Conservation (phyloP, 2,113 vertebrate genomes). For the Ivindomyrus marchei region DNA sequence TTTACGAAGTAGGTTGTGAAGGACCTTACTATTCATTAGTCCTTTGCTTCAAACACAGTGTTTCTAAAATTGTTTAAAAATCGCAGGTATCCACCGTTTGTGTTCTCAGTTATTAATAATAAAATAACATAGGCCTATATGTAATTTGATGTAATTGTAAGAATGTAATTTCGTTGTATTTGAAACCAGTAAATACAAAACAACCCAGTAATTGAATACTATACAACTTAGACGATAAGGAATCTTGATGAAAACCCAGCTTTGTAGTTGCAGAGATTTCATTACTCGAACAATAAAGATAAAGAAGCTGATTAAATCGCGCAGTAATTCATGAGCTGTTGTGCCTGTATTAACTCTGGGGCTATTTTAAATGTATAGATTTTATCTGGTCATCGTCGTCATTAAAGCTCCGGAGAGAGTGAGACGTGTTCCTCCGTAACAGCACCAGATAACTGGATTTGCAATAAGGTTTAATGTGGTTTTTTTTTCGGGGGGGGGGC, state of each 20-base stretch:
- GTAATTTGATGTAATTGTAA: neutral
- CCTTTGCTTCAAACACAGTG: neutral
- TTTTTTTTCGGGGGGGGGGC: neutral
- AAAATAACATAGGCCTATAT: neutral
- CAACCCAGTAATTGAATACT: neutral
- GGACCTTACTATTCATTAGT: neutral
- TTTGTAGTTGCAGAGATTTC: neutral
- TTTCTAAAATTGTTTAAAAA: neutral
- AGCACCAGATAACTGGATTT: neutral
- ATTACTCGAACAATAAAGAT: neutral
- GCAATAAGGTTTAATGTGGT: neutral
- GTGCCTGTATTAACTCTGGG: neutral
- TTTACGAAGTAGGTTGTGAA: neutral
- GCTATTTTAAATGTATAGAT: neutral
- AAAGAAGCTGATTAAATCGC: neutral
- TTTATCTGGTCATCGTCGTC: neutral
- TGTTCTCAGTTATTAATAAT: neutral
- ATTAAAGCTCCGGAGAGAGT: neutral
- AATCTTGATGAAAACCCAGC: neutral
- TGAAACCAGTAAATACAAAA: neutral
- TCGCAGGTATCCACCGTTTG: neutral
- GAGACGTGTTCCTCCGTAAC: neutral
- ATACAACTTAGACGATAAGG: neutral
- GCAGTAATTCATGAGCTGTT: neutral
- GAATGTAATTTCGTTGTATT: neutral